Conservation (phyloP, 23 tunicate genomes). For the Trididemnum clinides region DNA sequence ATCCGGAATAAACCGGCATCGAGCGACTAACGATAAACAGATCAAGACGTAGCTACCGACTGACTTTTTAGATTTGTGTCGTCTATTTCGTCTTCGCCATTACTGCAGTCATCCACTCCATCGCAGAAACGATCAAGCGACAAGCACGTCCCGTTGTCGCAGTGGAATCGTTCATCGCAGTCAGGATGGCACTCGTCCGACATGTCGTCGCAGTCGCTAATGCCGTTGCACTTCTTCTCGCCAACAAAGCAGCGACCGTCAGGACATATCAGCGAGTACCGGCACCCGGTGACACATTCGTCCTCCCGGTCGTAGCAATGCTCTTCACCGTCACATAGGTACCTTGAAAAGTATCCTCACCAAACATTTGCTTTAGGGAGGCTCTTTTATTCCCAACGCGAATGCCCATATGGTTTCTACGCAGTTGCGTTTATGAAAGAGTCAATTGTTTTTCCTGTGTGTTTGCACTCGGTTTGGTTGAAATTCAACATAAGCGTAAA, state of each 20-base stretch:
- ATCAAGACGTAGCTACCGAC: too few species aligned
- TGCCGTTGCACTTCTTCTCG: constrained; percentile 40
- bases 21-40: too few species aligned
- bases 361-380: too few species aligned
- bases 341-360: too few species aligned
- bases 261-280: constrained; percentile 49
- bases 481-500: too few species aligned
- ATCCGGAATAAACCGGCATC: too few species aligned
- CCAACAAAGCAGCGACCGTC: constrained; percentile 48
- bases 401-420: too few species aligned
- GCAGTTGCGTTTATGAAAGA: too few species aligned
- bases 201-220: constrained; percentile 79
- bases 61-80: too few species aligned
- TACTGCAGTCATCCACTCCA: constrained; percentile 26
- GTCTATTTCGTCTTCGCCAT: constrained; percentile 34
- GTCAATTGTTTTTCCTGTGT: too few species aligned
- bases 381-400: too few species aligned
- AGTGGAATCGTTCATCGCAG: constrained; percentile 25
- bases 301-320: constrained; percentile 73
- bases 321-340: constrained; percentile 69
- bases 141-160: constrained; percentile 59
- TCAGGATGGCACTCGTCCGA: constrained; percentile 62
- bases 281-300: constrained; percentile 59
- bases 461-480: too few species aligned
- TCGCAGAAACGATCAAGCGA: constrained; percentile 64